Evolutionary conservation across 2,797 vertebrate species (phyloP).

Genomic region (Cirrhinus mrigala): DNA sequence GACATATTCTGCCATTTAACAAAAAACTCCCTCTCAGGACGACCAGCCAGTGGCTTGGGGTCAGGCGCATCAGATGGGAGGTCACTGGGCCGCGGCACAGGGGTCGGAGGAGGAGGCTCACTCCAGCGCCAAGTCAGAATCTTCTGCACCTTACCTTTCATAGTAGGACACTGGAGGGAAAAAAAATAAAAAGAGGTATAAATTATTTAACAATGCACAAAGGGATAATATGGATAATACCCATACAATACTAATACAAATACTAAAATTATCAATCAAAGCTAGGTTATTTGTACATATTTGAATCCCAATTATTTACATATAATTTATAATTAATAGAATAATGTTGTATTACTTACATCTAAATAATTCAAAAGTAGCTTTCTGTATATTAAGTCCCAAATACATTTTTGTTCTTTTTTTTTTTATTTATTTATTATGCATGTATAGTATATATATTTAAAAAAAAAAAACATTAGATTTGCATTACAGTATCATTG

Average conservation of each 20-base stretch:
- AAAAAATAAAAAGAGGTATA: not conserved
- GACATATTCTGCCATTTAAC: conserved; percentile 98
- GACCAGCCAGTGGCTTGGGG: conserved; percentile 89
- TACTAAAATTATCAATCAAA: not conserved
- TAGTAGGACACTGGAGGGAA: conserved; percentile 84
- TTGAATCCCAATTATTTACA: not conserved
- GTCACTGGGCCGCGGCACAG: conserved; percentile 87
- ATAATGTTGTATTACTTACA: not conserved
- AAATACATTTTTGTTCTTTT: not conserved
- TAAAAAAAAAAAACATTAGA: too few species aligned
- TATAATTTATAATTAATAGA: too few species aligned
- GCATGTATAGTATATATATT: not conserved
- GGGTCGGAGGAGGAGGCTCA: conserved; percentile 88
- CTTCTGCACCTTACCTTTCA: conserved; percentile 98
- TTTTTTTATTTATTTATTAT: not conserved
- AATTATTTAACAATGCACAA: not conserved
- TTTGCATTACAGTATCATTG: not conserved
- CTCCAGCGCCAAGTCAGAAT: conserved; percentile 98
- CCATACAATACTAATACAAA: not conserved
- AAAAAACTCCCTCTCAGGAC: conserved; percentile 95
- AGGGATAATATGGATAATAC: not conserved
- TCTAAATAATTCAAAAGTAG: not conserved
- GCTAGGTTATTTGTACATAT: not conserved
- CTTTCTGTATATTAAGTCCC: not conserved
- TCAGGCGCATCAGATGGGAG: conserved; percentile 85